Evolutionary conservation across 2,113 vertebrate genomes (phyloP).

Genomic region (Anser brachyrhynchus): DNA sequence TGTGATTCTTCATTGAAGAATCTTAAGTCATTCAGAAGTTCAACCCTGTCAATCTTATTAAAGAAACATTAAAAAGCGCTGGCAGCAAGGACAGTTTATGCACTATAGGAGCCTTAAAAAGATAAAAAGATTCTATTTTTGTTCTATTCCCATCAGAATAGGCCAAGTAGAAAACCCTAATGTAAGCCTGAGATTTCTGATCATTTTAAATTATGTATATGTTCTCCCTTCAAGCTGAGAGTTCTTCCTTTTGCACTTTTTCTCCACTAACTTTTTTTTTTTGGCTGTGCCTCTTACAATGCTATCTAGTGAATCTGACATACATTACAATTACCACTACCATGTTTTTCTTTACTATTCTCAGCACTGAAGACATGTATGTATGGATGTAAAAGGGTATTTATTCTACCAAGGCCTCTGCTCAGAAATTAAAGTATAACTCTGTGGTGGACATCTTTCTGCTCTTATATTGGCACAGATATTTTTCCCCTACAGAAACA

Average conservation of each 20-base stretch:
- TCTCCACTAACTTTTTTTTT: neutral
- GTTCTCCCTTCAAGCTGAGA: neutral
- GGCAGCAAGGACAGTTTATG: neutral
- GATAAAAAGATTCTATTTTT: neutral
- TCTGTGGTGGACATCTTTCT: neutral
- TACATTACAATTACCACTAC: neutral
- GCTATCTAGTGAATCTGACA: neutral
- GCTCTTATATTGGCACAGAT: neutral
- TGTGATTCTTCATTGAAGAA: neutral
- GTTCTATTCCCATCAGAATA: neutral
- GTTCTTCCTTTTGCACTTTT: neutral
- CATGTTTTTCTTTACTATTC: neutral
- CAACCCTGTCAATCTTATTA: conserved; percentile 9
- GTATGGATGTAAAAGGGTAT: neutral
- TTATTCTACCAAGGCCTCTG: neutral
- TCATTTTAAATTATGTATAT: neutral
- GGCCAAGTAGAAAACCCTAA: neutral
- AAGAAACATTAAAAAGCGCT: neutral
- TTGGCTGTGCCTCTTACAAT: neutral
- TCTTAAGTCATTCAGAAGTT: conserved; percentile 17
- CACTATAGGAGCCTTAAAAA: neutral
- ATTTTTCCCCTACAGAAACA: neutral
- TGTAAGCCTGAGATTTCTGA: neutral
- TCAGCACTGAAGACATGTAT: neutral
- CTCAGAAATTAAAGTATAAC: neutral